Evolutionary conservation across 2,888 invertebrate species (phyloP).

Genomic region (Drosophila buzzatii): DNA sequence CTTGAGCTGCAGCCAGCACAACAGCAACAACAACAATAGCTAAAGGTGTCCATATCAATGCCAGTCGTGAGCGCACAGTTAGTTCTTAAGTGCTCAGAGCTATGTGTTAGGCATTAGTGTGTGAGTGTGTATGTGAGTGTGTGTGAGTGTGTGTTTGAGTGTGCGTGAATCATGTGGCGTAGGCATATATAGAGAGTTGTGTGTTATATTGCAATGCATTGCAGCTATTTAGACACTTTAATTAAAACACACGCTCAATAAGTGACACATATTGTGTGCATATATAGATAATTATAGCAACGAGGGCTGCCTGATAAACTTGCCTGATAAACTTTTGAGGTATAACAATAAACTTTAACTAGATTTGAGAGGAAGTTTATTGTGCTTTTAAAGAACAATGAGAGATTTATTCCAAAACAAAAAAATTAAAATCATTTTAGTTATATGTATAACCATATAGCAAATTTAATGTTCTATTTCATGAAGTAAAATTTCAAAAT

Average conservation of each 20-base stretch:
- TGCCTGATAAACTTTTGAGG: not conserved
- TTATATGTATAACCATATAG: too few relatives aligned
- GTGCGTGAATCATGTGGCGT: not conserved
- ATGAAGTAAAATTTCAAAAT: too few relatives aligned
- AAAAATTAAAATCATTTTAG: too few relatives aligned
- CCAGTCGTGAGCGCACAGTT: conserved; percentile 42
- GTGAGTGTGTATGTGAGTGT: not conserved
- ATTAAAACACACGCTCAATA: conserved; percentile 11
- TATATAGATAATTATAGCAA: not conserved
- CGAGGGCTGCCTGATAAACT: not conserved
- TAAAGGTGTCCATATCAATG: conserved; percentile 53
- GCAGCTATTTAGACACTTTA: not conserved
- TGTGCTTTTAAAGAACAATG: too few relatives aligned
- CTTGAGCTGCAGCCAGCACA: conserved; percentile 16
- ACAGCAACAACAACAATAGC: conserved; percentile 16
- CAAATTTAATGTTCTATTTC: too few relatives aligned
- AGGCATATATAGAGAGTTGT: not conserved
- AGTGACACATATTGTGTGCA: conserved; percentile 1
- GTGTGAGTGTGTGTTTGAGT: not conserved
- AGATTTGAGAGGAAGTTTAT: too few relatives aligned
- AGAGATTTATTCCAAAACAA: too few relatives aligned
- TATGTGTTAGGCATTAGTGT: not conserved
- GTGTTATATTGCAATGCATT: too few relatives aligned
- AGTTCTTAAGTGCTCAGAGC: conserved; percentile 22
- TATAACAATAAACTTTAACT: too few relatives aligned